Percentiles rank a stretch among this genome's conserved stretches.
Evolutionary conservation across 2,797 vertebrate species (phyloP).

Genomic region (Pseudochirops corinnae): DNA sequence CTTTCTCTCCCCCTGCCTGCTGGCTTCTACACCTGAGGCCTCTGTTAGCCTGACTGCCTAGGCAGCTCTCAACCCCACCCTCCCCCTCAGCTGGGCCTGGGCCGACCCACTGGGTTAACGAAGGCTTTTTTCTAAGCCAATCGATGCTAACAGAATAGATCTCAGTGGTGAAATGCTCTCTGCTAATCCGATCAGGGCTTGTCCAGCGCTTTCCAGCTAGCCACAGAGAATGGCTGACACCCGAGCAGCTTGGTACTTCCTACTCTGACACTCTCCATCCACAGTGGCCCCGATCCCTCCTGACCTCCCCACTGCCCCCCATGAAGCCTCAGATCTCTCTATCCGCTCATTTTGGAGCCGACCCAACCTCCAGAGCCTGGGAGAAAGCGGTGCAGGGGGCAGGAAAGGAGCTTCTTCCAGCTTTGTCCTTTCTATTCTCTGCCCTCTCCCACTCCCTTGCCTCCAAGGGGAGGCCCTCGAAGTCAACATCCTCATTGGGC

Average conservation of each 20-base stretch:
- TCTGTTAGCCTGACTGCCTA: not conserved
- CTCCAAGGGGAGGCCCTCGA: not conserved
- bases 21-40: not conserved
- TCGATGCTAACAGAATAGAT: constrained; percentile 70
- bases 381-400: fast-evolving
- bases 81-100: not conserved
- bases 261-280: constrained; percentile 46
- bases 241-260: constrained; percentile 66
- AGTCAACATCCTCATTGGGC: not conserved
- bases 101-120: constrained; percentile 59
- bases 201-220: constrained; percentile 67
- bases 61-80: not conserved
- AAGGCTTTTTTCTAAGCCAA: constrained; percentile 55
- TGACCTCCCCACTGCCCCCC: not conserved
- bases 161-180: constrained; percentile 60
- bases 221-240: constrained; percentile 74
- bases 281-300: not conserved
- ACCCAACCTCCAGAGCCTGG: not conserved
- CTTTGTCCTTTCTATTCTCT: not conserved
- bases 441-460: not conserved
- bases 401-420: not conserved
- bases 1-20: not conserved
- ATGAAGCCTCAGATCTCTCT: constrained; percentile 7
- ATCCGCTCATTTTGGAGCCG: not conserved
- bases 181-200: constrained; percentile 73